Evolutionary conservation across 53 echinoderm and acorn worm species (phyloP), one percentile per base, ranked within the genome.

Genomic region (Antedon mediterranea): DNA sequence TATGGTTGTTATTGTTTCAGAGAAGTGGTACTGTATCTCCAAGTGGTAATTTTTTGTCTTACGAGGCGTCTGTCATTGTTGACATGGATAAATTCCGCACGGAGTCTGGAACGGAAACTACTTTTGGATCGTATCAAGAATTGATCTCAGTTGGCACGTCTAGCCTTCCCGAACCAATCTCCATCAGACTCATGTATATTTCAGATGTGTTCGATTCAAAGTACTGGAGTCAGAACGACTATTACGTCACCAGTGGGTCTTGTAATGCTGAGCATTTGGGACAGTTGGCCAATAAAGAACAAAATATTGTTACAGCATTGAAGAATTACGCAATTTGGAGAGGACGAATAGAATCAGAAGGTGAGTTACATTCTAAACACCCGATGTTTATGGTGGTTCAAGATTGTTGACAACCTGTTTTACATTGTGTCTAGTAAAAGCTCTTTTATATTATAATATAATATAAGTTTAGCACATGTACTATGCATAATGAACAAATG

Each of bases 91-190:
- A 32, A 57, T 57, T 57, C 57, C 57, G 57, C 23, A 8, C 11
- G 28, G 32, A 76, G 7, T 76, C 34, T 13, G 28, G 28, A 76
- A 32, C 33, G 9, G 76, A 32, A 15, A 76, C 76, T 26, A 33
- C 34, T 23, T 32, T 32, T 14, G 32, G 32, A 0, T 34, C 32
- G 26, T 32, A 33, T 28, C 32, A 31, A 20, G 34, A 32, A 31
- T 23, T 28, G 20, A 28, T 76, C 76, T 34, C 32, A 26, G 34
- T 34, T 33, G 76, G 76, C 34, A 34, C 32, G 26, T 5, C 28
- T 33, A 34, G 34, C 11, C 76, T 76, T 0, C 28, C 76, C 8
- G 76, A 76, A 33, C 76, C 76, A 32, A 76, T 76, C 76, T 28
- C 28, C 11, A 9, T 76, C 34, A 28, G 0, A 5, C 32, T 76